Evolutionary conservation across 2,888 invertebrate genomes (phyloP).

Genomic region (Drosophila acutilabella): DNA sequence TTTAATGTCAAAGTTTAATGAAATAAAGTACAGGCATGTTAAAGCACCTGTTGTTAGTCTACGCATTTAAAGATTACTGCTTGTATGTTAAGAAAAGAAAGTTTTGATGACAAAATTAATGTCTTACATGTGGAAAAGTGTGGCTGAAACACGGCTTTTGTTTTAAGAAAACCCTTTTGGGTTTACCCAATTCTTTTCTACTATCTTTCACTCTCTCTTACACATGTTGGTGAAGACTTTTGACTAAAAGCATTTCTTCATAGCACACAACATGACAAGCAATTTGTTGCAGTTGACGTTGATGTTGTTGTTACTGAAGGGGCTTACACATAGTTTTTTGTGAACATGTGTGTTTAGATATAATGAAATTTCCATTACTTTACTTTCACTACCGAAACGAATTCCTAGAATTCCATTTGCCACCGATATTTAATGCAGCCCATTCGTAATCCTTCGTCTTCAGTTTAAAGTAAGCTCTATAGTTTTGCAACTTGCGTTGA

Average conservation of each 20-base stretch:
- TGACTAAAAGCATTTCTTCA: slow-evolving; percentile 63
- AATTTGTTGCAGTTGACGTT: slow-evolving; percentile 50
- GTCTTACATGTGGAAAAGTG: slow-evolving; percentile 23
- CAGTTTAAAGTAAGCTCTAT: background rate
- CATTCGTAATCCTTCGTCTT: slow-evolving; percentile 14
- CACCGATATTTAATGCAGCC: background rate
- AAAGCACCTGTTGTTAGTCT: background rate
- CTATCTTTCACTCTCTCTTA: background rate
- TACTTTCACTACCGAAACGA: slow-evolving; percentile 41
- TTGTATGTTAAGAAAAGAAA: background rate
- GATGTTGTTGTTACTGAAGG: slow-evolving; percentile 10
- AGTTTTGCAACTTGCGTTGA: slow-evolving; percentile 4
- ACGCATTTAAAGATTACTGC: background rate
- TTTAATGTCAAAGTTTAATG: too few species aligned
- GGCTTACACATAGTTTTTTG: slow-evolving; percentile 28
- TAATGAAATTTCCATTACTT: slow-evolving; percentile 39
- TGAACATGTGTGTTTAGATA: slow-evolving; percentile 27
- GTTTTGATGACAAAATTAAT: slow-evolving; percentile 36
- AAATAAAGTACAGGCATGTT: too few species aligned
- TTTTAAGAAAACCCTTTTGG: slow-evolving; percentile 39
- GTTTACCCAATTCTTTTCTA: background rate
- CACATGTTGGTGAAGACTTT: slow-evolving; percentile 34
- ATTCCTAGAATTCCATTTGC: slow-evolving; percentile 44
- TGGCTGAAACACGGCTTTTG: slow-evolving; percentile 54
- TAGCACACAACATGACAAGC: slow-evolving; percentile 49